These are phyloP conservation scores for Spisula subtruncata DNA, from an alignment of 2,888 invertebrate genomes.

Conservation along the genomic window DNA sequence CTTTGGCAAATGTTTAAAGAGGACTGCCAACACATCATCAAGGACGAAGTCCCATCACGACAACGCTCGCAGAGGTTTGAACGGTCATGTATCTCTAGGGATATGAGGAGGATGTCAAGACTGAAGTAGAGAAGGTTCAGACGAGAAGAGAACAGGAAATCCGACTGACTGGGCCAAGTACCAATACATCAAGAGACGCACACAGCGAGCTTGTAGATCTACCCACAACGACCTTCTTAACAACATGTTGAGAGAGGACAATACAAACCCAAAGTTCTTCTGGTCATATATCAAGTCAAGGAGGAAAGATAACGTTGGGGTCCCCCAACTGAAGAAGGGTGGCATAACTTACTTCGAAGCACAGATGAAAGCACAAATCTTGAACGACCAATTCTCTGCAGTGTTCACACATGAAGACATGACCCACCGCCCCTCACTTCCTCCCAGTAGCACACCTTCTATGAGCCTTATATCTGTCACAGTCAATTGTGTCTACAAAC, in stretches of 20 bases:
- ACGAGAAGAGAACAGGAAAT: neutral
- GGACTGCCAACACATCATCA: neutral
- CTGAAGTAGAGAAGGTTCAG: neutral
- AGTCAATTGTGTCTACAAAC: neutral
- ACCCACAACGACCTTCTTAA: no score
- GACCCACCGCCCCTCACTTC: no score
- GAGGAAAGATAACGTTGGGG: conserved; percentile 48
- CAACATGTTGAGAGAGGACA: conserved; percentile 41
- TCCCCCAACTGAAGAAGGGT: conserved; percentile 51
- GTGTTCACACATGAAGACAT: no score
- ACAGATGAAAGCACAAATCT: conserved; percentile 46
- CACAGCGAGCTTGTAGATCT: no score
- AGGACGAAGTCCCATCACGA: neutral
- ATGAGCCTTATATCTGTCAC: conserved; percentile 6
- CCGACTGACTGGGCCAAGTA: conserved; percentile 32
- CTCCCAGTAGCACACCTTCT: no score
- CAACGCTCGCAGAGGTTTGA: neutral
- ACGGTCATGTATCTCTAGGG: neutral
- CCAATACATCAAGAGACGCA: no score
- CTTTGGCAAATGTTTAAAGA: neutral
- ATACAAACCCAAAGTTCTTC: conserved; percentile 41
- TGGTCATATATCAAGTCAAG: conserved; percentile 54
- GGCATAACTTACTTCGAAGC: conserved; percentile 50
- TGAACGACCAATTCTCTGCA: conserved; percentile 52
- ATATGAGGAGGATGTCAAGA: neutral